Base-by-base conservation (phyloP, 2,113 vertebrate species). In the Ptilorrhoa leucosticta region DNA sequence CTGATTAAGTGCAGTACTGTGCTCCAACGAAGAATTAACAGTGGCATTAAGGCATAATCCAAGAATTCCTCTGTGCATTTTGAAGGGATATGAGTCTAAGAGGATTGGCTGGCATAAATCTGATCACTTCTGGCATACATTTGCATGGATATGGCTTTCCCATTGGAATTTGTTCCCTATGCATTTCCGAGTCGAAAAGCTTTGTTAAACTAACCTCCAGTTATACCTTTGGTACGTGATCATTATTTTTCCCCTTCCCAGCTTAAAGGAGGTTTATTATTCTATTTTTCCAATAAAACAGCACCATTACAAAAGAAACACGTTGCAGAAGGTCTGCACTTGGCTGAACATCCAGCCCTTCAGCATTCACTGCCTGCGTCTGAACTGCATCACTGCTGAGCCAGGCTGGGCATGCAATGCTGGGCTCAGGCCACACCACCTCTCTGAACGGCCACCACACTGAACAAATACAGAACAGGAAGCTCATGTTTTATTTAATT, bases 101-200 rank as follows among this genome's bases (percentile, higher is more conserved):
- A 96, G 95, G 96, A 97, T 96, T 97, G 89, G 73, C 37, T 94
- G 77, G 94, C 94, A 95, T 83, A 96, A 96, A 97, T 97, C 90
- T 96, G 92, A 95, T 96, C 90, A 75, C 90, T 96, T 92, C 27
- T 95, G 94, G 92, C 93, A 95, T 61, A 94, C 81, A 91, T 95
- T 95, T 97, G 82, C 90, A 94, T 85, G 71, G 70, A 78, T 90
- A 73, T 76, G 83, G 88, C 86, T 93, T 96, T 91, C 90, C 83
- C 77, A 83, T 21, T 78, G 88, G 89, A 90, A 93, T 94, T 94
- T 90, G 64, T 92, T 95, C 83, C 76, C 77, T 58, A 35, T 85
- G 83, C 20, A 45, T 61, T 87, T 91, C 66, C 0, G 1, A 69
- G 66, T 37, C 40, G 65, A 81, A 87, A 37, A 51, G 77, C 22